A percentile compares a stretch with the other conserved stretches of the same genome.
Conservation (phyloP, 2,888 invertebrate genomes). For the Helobdella robusta region DNA sequence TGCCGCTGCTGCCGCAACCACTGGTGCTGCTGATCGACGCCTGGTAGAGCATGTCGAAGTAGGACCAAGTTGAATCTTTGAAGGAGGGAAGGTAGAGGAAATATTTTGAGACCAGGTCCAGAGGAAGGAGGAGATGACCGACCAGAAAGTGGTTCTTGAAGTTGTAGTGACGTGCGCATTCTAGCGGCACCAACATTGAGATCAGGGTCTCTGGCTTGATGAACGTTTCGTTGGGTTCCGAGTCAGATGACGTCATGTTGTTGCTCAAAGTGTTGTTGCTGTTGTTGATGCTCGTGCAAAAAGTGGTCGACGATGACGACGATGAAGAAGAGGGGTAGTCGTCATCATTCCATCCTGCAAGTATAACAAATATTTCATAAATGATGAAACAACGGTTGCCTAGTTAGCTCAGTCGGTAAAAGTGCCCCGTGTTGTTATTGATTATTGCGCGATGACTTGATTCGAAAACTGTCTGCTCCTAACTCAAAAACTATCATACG, state of each 20-base stretch:
- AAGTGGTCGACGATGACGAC: not conserved
- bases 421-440: too few relatives aligned
- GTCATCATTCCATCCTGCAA: constrained; percentile 88
- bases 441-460: too few relatives aligned
- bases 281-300: too few relatives aligned
- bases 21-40: too few relatives aligned
- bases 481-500: too few relatives aligned
- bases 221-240: constrained; percentile 41
- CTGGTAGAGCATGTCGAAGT: constrained; percentile 21
- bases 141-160: constrained; percentile 70
- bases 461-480: too few relatives aligned
- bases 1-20: too few relatives aligned
- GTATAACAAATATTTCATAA: too few relatives aligned
- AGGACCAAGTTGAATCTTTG: constrained; percentile 57
- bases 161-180: constrained; percentile 68
- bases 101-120: constrained; percentile 67
- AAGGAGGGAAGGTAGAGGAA: constrained; percentile 72
- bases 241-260: too few relatives aligned
- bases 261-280: too few relatives aligned
- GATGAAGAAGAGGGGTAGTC: constrained; percentile 53
- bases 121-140: constrained; percentile 86
- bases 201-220: constrained; percentile 77
- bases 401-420: too few relatives aligned
- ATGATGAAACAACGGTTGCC: too few relatives aligned
- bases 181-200: constrained; percentile 89